Evolutionary conservation across 1,140 invertebrate genomes (phyloP).

Genomic region (Battus philenor): DNA sequence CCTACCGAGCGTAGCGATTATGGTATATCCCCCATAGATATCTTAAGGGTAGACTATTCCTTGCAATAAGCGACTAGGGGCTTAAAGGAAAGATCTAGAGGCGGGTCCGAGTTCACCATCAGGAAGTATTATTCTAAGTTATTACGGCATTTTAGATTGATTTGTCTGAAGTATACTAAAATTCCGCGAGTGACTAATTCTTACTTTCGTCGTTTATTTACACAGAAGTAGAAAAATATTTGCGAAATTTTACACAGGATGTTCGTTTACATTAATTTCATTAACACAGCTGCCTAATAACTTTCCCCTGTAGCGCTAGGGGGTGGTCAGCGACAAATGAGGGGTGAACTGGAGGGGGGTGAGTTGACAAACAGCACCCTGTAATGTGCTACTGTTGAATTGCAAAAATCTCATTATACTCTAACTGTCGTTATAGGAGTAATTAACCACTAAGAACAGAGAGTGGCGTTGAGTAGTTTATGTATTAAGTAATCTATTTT

Average conservation of each 20-base stretch:
- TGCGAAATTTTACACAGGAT: not conserved
- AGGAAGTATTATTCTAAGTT: no score
- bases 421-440: conserved; percentile 73
- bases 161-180: no score
- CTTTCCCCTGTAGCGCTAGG: conserved; percentile 26
- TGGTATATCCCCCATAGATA: no score
- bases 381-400: conserved; percentile 71
- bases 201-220: no score
- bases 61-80: no score
- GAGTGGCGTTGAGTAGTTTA: conserved; percentile 24
- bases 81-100: no score
- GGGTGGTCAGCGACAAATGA: conserved; percentile 22
- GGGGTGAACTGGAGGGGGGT: conserved; percentile 17
- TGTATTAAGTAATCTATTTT: not conserved
- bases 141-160: no score
- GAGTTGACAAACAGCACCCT: conserved; percentile 59
- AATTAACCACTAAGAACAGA: conserved; percentile 55
- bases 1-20: no score
- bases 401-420: conserved; percentile 74
- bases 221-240: not conserved
- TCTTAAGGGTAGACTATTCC: no score
- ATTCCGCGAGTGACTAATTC: no score
- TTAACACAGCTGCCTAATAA: conserved; percentile 54
- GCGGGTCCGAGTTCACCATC: no score
- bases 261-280: conserved; percentile 42